A percentile compares a stretch with the other conserved stretches of the same genome.
phyloP scores from a whole-genome alignment of 2,888 invertebrate species.

The Liposcelis brunnea region DNA sequence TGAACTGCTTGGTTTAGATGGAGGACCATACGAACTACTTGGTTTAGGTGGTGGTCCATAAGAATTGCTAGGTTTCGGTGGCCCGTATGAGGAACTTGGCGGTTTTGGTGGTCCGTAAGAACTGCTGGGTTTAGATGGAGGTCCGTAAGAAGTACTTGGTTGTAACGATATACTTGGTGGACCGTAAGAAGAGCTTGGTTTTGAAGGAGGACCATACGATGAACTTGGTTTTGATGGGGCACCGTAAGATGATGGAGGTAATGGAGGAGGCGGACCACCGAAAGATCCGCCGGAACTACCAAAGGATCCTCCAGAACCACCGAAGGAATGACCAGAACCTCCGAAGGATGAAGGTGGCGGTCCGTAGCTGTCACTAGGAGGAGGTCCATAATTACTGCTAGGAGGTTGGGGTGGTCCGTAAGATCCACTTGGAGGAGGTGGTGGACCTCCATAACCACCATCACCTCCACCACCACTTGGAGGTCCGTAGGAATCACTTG shows the following conservation, averaged over 20 bases:
- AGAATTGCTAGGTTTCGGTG: constrained; percentile 29
- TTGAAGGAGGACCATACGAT: constrained; percentile 17
- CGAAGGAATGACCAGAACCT: no score
- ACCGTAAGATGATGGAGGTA: no score
- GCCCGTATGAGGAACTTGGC: constrained; percentile 28
- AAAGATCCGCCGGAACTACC: no score
- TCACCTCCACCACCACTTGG: background rate
- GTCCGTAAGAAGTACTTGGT: background rate
- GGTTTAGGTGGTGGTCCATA: background rate
- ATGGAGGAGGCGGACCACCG: no score
- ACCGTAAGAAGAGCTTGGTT: constrained; percentile 23
- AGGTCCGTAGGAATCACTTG: background rate
- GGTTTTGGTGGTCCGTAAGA: constrained; percentile 2
- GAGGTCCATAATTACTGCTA: constrained; percentile 18
- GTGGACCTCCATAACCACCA: constrained; percentile 15
- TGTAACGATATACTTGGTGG: constrained; percentile 23
- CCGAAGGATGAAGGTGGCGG: constrained; percentile 19
- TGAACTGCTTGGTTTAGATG: constrained; percentile 19
- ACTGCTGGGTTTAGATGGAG: background rate
- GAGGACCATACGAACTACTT: constrained; percentile 19
- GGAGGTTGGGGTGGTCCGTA: constrained; percentile 21
- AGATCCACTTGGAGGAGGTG: constrained; percentile 12
- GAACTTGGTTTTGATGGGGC: background rate
- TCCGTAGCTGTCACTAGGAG: constrained; percentile 17
- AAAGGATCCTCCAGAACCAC: no score